Conservation (phyloP, 2,113 vertebrate genomes). For the Pelmatolapia mariae region DNA sequence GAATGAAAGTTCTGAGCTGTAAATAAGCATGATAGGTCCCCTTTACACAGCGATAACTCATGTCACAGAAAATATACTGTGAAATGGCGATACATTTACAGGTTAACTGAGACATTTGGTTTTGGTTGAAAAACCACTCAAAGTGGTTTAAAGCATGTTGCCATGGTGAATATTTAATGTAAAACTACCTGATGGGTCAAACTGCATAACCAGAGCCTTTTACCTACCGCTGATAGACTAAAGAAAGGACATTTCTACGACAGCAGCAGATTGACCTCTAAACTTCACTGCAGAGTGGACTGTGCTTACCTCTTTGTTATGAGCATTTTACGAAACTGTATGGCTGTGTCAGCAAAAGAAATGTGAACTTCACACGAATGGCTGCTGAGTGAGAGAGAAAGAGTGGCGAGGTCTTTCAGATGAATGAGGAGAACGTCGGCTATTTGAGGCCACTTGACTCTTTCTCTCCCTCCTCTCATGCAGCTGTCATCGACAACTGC, state of each 20-base stretch:
- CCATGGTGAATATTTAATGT: background rate
- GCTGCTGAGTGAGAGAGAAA: background rate
- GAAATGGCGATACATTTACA: background rate
- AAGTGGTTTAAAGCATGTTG: background rate
- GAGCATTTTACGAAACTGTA: background rate
- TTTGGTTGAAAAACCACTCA: background rate
- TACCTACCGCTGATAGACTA: background rate
- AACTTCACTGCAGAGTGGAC: background rate
- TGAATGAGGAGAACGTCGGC: slow-evolving; percentile 77
- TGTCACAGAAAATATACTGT: background rate
- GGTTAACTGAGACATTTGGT: background rate
- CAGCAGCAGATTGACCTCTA: background rate
- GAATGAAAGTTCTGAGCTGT: background rate
- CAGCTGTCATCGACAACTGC: slow-evolving; percentile 96
- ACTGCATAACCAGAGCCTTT: background rate
- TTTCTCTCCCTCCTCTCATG: slow-evolving; percentile 64
- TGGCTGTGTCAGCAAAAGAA: slow-evolving; percentile 6
- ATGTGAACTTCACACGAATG: slow-evolving; percentile 21
- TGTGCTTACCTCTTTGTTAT: background rate
- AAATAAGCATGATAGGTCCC: background rate
- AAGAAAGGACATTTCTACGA: background rate
- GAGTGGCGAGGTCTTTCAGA: slow-evolving; percentile 3
- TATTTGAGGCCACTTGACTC: slow-evolving; percentile 82
- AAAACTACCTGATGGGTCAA: background rate
- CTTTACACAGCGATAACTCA: background rate